Conservation (phyloP, 2,113 vertebrate species). For the Kryptolebias marmoratus region DNA sequence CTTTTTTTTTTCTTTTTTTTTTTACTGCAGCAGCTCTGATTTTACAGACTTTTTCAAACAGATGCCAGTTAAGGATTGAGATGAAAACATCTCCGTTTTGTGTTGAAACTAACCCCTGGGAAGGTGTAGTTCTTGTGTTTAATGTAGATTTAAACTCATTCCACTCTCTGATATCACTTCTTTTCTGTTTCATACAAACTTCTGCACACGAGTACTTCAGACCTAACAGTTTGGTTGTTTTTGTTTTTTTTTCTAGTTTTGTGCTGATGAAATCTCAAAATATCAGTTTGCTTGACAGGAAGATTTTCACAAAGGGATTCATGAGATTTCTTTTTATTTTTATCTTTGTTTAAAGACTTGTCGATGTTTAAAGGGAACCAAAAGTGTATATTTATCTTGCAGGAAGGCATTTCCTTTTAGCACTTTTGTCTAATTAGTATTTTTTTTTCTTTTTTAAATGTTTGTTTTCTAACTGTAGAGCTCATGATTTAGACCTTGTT, state of each 20-base stretch:
- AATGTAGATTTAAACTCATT: constrained; percentile 69
- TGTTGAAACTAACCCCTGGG: constrained; percentile 16
- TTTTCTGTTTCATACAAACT: constrained; percentile 34
- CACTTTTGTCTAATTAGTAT: constrained; percentile 44
- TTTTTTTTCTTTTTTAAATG: background rate
- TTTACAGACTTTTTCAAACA: background rate
- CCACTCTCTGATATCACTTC: constrained; percentile 50
- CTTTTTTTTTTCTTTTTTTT: background rate
- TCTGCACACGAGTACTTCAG: constrained; percentile 41
- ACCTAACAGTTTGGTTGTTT: constrained; percentile 25
- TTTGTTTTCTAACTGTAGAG: constrained; percentile 1
- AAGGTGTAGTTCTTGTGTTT: constrained; percentile 29
- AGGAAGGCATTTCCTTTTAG: constrained; percentile 39
- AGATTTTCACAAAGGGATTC: constrained; percentile 44
- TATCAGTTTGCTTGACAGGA: constrained; percentile 39
- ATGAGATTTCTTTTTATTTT: constrained; percentile 19
- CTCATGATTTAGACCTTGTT: background rate
- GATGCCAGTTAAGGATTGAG: constrained; percentile 23
- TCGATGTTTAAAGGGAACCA: constrained; percentile 57
- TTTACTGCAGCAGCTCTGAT: background rate
- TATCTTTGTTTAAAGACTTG: constrained; percentile 26
- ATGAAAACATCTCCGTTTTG: constrained; percentile 34
- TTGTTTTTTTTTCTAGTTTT: constrained; percentile 15
- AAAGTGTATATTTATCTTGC: constrained; percentile 16
- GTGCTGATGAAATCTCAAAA: constrained; percentile 41